These are phyloP conservation scores for Lycaon pictus DNA, from an alignment of 2,113 vertebrate genomes.

Conservation along the genomic window DNA sequence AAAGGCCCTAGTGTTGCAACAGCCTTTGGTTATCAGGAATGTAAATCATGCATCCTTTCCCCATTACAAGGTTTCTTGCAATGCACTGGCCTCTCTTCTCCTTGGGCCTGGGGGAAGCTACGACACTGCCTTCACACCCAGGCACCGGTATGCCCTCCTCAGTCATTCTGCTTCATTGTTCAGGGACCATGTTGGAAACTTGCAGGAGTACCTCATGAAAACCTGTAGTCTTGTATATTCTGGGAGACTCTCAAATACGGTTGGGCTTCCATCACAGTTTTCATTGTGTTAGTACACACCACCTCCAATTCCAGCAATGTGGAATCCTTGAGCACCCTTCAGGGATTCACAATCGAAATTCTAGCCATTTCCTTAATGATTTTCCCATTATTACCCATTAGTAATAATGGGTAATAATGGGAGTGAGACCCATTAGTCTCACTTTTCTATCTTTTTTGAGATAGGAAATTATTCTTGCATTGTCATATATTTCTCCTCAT, in stretches of 20 bases:
- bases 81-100: not conserved
- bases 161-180: not conserved
- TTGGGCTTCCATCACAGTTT: not conserved
- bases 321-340: not conserved
- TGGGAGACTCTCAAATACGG: not conserved
- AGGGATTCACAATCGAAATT: not conserved
- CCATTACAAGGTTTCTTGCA: not conserved
- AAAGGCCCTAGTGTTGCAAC: not conserved
- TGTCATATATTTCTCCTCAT: not conserved
- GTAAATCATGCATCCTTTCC: not conserved
- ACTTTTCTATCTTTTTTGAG: not conserved
- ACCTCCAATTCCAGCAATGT: not conserved
- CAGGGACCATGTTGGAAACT: not conserved
- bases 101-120: not conserved
- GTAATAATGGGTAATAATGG: too few species aligned
- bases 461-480: not conserved
- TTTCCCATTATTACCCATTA: not conserved
- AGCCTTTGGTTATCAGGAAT: not conserved
- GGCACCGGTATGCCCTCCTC: not conserved
- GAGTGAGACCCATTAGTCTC: not conserved
- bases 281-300: not conserved
- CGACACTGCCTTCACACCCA: not conserved
- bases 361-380: not conserved
- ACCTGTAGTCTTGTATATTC: not conserved
- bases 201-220: not conserved